These are phyloP conservation scores for Caenorhabditis inopinata DNA, from an alignment of 1,140 invertebrate species.

Conservation along the genomic window DNA sequence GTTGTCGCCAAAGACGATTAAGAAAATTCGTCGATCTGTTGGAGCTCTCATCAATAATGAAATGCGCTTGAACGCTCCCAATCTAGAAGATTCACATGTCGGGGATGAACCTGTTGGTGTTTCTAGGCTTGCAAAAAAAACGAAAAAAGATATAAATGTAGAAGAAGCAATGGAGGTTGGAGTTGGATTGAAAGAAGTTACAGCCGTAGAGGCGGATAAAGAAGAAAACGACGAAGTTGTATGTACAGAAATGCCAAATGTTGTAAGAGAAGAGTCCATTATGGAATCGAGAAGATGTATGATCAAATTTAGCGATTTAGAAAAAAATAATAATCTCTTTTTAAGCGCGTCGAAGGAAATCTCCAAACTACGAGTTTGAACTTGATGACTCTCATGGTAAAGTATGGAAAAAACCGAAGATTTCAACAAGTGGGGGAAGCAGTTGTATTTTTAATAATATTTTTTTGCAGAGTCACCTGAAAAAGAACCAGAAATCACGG, in stretches of 20 bases:
- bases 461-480: background rate
- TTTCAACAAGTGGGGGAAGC: background rate
- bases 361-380: background rate
- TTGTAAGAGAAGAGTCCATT: too few species aligned
- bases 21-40: background rate
- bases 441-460: background rate
- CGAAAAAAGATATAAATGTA: background rate
- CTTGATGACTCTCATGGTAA: background rate
- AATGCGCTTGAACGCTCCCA: background rate
- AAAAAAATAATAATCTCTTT: background rate
- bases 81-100: background rate
- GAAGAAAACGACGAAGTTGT: background rate
- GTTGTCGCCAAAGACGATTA: background rate
- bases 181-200: too few species aligned
- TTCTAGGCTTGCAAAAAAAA: background rate
- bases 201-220: background rate
- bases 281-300: background rate
- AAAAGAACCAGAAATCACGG: background rate
- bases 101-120: background rate
- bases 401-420: slow-evolving; percentile 7
- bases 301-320: background rate
- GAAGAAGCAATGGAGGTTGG: too few species aligned
- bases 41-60: background rate
- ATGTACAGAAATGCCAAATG: too few species aligned
- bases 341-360: slow-evolving; percentile 11